phyloP scores from a whole-genome alignment of 2,797 vertebrate species.

The Notamacropus eugenii region DNA sequence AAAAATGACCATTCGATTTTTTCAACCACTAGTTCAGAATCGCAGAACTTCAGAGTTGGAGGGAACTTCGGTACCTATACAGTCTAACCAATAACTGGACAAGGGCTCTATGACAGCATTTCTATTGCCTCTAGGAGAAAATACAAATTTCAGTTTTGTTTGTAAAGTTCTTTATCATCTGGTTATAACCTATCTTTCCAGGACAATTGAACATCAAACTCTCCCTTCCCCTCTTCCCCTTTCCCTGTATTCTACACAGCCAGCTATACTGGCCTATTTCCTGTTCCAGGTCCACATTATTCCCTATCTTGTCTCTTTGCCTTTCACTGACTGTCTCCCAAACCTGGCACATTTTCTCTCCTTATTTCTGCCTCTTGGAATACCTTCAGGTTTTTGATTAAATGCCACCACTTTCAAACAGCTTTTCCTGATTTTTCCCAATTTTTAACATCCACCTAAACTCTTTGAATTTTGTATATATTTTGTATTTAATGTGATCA shows the following conservation, averaged over 20 bases:
- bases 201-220: not conserved
- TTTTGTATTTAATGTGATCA: not conserved
- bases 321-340: not conserved
- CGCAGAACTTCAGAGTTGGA: not conserved
- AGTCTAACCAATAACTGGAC: not conserved
- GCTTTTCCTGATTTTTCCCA: not conserved
- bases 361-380: not conserved
- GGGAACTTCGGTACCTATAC: not conserved
- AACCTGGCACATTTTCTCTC: not conserved
- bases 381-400: not conserved
- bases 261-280: not conserved
- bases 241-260: not conserved
- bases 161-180: not conserved
- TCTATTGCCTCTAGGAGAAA: not conserved
- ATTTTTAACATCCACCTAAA: not conserved
- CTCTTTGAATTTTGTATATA: not conserved
- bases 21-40: not conserved
- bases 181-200: not conserved
- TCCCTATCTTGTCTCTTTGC: not conserved
- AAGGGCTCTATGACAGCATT: not conserved
- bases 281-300: not conserved
- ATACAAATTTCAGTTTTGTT: not conserved
- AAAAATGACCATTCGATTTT: not conserved
- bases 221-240: not conserved
- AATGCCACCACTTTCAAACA: not conserved